Base-by-base conservation (phyloP, 2,888 invertebrate genomes). In the Drosophila kanekoi region DNA sequence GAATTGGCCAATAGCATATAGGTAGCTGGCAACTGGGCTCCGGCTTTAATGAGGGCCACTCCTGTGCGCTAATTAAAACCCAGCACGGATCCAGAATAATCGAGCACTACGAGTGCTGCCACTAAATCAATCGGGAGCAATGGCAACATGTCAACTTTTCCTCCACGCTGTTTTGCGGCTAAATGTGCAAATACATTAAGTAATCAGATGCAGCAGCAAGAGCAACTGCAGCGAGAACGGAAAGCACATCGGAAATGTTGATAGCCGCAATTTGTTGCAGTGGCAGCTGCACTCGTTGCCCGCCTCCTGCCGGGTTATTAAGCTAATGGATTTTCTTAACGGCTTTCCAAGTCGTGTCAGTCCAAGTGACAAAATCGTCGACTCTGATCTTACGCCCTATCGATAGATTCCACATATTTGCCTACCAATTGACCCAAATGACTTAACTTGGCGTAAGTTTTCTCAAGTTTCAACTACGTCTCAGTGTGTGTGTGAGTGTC, bases 11-110 rank as follows among this genome's bases (percentile, higher is more conserved):
- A 89, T 89, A 79, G 81, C 78, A 84, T 81, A 72, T 79, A 79
- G 71, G 67, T 57, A 57, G 16, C 61, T 41, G 59, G 37, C 35
- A 61, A 47, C 59, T 41, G 59, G 16, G 45, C 62, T 53, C 45
- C 48, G 33, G 44, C 59, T 58, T 77, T 35, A 45, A 43, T 58
- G 52, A 51, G 69, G 11, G 44, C 52, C 70, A 71, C 69, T 78
- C 76, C 75, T 83, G 77, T 82, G 84, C 84, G 89, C 91, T 90
- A 91, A 90, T 90, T 90, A 91, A 91, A 90, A 89, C 77, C 88
- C 80, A 74, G 79, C 81, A 58, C 67, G 44, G 69, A 66, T 72
- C 74, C 72, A 70, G 58, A 63, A 73, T 71, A 71, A 74, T 71
- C 79, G 67, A 79, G 70, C 67, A 60, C 48, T 53, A 59, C 62